Evolutionary conservation across 2,888 invertebrate genomes (phyloP).

Genomic region (Dryobota labecula): DNA sequence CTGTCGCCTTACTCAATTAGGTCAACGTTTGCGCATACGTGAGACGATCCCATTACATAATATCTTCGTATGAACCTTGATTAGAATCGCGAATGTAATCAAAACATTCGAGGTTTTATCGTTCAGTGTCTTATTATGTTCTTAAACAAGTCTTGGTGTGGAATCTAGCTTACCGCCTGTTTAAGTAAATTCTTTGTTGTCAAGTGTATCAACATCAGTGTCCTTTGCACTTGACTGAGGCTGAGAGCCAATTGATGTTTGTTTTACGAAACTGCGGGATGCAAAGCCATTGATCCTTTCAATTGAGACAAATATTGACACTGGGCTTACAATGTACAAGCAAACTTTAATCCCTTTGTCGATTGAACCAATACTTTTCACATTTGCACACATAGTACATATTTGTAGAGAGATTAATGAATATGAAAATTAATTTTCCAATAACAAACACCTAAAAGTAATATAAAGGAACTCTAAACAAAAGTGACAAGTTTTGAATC

Average conservation of each 20-base stretch:
- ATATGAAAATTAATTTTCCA: conserved; percentile 11
- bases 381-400: conserved; percentile 7
- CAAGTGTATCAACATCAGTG: conserved; percentile 11
- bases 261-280: conserved; percentile 28
- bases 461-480: background rate
- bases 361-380: conserved; percentile 16
- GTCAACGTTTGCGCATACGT: conserved; percentile 59
- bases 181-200: conserved; percentile 19
- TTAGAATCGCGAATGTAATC: conserved; percentile 53
- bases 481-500: background rate
- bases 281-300: conserved; percentile 26
- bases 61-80: conserved; percentile 51
- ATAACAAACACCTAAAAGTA: background rate
- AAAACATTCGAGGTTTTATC: conserved; percentile 35
- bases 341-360: conserved; percentile 18
- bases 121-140: conserved; percentile 1
- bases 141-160: background rate
- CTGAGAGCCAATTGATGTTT: conserved; percentile 28
- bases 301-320: conserved; percentile 40
- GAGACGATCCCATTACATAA: conserved; percentile 46
- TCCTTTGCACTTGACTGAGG: conserved; percentile 22
- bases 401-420: conserved; percentile 8
- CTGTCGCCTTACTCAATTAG: conserved; percentile 64
- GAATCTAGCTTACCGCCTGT: conserved; percentile 1
- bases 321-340: conserved; percentile 10